Evolutionary conservation across 2,888 invertebrate genomes (phyloP).

Genomic region (Heterodera filipjevi): DNA sequence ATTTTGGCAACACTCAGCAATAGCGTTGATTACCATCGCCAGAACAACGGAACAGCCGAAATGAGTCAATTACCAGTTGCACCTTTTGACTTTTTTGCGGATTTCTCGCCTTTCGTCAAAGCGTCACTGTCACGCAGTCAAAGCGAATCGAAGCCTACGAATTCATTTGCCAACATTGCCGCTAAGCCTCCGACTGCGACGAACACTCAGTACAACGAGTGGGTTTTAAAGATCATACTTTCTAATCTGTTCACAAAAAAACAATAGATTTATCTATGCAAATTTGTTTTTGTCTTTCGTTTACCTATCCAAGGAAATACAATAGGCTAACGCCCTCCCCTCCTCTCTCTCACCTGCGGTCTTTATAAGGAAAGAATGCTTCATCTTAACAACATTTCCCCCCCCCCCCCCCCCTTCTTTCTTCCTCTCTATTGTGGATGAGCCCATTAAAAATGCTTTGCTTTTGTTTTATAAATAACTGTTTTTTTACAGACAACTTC

Average conservation of each 20-base stretch:
- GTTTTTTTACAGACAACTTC: background rate
- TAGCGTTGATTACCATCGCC: background rate
- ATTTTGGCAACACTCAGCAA: background rate
- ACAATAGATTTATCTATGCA: too few relatives aligned
- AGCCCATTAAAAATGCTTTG: background rate
- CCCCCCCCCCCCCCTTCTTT: background rate
- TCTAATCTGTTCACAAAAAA: background rate
- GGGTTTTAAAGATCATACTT: background rate
- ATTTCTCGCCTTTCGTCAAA: background rate
- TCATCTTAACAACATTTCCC: background rate
- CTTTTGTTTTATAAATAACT: too few relatives aligned
- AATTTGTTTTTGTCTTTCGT: too few relatives aligned
- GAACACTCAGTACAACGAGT: background rate
- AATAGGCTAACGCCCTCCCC: too few relatives aligned
- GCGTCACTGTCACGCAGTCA: background rate
- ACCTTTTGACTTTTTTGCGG: background rate
- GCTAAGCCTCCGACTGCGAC: constrained; percentile 8
- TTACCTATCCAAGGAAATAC: too few relatives aligned
- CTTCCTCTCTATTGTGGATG: too few relatives aligned
- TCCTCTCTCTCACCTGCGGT: too few relatives aligned
- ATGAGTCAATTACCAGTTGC: background rate
- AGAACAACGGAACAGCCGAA: background rate
- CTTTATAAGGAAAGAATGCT: too few relatives aligned
- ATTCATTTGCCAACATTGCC: constrained; percentile 4
- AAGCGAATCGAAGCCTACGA: background rate